A percentile compares a stretch with the other conserved stretches of the same genome.
These are phyloP conservation scores for Drosophila trichaetosa DNA, from an alignment of 2,888 invertebrate genomes.

Conservation along the genomic window DNA sequence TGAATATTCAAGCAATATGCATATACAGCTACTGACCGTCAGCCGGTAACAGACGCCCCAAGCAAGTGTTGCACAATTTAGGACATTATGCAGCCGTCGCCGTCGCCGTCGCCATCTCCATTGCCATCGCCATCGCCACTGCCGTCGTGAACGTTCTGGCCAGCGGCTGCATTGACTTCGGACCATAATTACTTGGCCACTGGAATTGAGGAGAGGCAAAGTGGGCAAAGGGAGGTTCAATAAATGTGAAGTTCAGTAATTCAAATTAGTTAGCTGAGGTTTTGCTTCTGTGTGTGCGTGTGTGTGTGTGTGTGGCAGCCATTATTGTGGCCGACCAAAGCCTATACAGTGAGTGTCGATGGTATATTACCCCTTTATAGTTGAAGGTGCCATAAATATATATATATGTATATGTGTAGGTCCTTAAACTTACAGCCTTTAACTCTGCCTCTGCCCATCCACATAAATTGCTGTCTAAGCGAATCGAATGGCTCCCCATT, in stretches of 20 bases:
- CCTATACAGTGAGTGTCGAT: constrained; percentile 22
- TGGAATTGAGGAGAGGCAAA: not conserved
- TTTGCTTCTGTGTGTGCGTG: not conserved
- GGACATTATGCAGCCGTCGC: constrained; percentile 69
- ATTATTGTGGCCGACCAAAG: not conserved
- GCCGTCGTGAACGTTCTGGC: constrained; percentile 4
- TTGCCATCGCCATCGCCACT: not conserved
- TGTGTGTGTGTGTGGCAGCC: constrained; percentile 5
- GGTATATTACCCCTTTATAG: constrained; percentile 36
- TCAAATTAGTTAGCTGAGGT: constrained; percentile 72
- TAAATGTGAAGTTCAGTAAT: constrained; percentile 67
- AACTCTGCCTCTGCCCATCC: not conserved
- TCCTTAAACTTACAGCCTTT: constrained; percentile 9
- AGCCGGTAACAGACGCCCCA: constrained; percentile 59
- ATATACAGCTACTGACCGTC: constrained; percentile 39
- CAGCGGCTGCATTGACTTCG: constrained; percentile 37
- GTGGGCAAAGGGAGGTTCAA: constrained; percentile 13
- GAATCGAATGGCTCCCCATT: constrained; percentile 64
- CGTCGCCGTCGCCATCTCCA: not conserved
- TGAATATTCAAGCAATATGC: constrained; percentile 69
- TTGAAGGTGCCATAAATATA: constrained; percentile 16
- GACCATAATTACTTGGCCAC: constrained; percentile 68
- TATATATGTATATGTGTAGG: not conserved
- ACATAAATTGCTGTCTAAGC: constrained; percentile 71
- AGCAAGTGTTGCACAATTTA: constrained; percentile 79